Evolutionary conservation across 1,140 invertebrate genomes (phyloP).

Genomic region (Zophobas morio): DNA sequence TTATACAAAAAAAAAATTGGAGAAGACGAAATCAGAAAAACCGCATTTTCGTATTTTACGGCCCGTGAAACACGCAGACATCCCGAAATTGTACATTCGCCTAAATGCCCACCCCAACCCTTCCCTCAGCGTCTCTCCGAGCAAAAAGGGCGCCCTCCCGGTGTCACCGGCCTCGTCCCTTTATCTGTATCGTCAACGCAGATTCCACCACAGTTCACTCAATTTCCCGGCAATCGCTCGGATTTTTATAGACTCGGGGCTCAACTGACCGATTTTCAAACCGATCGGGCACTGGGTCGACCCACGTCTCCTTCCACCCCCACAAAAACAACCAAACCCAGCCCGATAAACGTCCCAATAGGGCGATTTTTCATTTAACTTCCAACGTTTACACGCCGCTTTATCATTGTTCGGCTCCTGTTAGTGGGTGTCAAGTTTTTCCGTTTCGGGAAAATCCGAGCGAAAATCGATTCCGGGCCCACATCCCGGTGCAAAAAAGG

Average conservation of each 20-base stretch:
- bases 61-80: no score
- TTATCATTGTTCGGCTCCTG: slow-evolving; percentile 35
- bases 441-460: background rate
- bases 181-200: slow-evolving; percentile 28
- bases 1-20: no score
- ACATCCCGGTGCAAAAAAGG: background rate
- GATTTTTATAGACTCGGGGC: slow-evolving; percentile 23
- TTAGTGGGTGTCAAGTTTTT: slow-evolving; percentile 22
- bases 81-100: no score
- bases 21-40: no score
- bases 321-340: slow-evolving; percentile 1
- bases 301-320: background rate
- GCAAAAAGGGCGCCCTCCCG: background rate
- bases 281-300: background rate
- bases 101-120: no score
- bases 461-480: background rate
- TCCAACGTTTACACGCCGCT: slow-evolving; percentile 30
- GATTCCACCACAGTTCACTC: slow-evolving; percentile 36
- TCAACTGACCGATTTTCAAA: slow-evolving; percentile 18
- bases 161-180: slow-evolving; percentile 4
- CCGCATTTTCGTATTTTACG: no score
- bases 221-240: slow-evolving; percentile 27
- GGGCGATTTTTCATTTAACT: slow-evolving; percentile 40
- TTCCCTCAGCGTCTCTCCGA: no score
- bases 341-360: slow-evolving; percentile 9